These are phyloP conservation scores for Neelides folsomi DNA, from an alignment of 2,888 invertebrate species.

Conservation along the genomic window DNA sequence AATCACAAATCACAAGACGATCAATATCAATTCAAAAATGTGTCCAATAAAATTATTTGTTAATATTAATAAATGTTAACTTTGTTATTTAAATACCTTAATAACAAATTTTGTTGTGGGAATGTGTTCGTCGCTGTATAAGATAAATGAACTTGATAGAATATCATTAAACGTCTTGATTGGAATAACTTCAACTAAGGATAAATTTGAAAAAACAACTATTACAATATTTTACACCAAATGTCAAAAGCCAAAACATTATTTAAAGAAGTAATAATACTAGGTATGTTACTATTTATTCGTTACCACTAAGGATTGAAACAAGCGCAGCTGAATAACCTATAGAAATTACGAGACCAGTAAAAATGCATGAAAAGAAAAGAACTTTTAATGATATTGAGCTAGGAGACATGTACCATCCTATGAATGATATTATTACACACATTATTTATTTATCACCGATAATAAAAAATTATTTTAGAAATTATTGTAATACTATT, in stretches of 20 bases:
- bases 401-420: background rate
- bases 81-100: background rate
- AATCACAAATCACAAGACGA: too few species aligned
- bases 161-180: background rate
- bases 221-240: too few species aligned
- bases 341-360: background rate
- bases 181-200: conserved; percentile 1
- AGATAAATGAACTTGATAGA: background rate
- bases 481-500: too few species aligned
- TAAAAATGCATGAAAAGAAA: conserved; percentile 1
- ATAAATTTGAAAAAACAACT: too few species aligned
- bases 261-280: too few species aligned
- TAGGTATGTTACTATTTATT: too few species aligned
- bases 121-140: conserved; percentile 1
- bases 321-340: conserved; percentile 3
- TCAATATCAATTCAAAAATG: too few species aligned
- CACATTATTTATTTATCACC: too few species aligned
- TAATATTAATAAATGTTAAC: too few species aligned
- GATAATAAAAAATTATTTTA: too few species aligned
- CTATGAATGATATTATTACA: background rate
- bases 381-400: background rate
- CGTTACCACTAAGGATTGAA: background rate
- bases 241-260: too few species aligned
- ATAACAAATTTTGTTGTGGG: background rate
- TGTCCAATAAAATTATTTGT: too few species aligned